Evolutionary conservation across 2,113 vertebrate species (phyloP).

Genomic region (Gracilinanus agilis): DNA sequence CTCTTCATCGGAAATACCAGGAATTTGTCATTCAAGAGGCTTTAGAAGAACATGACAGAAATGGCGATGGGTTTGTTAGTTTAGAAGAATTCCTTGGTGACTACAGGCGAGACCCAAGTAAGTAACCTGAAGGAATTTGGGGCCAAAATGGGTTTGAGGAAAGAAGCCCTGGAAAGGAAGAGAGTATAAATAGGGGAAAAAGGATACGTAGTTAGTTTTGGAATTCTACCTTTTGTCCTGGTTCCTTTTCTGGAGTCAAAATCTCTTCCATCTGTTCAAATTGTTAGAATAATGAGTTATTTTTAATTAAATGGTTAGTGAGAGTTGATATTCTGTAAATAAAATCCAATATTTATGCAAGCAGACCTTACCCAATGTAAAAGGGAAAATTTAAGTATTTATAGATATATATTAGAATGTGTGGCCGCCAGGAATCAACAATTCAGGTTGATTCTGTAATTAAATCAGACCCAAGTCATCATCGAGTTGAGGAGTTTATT

Average conservation of each 20-base stretch:
- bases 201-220: neutral
- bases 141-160: neutral
- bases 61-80: constrained; percentile 94
- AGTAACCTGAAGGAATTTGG: constrained; percentile 65
- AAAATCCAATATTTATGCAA: neutral
- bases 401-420: no score
- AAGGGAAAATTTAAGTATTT: no score
- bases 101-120: constrained; percentile 91
- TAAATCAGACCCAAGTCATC: no score
- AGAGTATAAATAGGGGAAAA: neutral
- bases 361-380: constrained; percentile 1
- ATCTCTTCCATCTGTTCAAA: neutral
- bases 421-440: no score
- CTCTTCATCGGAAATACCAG: constrained; percentile 78
- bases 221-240: neutral
- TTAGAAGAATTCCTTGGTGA: constrained; percentile 96
- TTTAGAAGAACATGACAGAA: constrained; percentile 93
- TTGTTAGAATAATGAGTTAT: neutral
- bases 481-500: no score
- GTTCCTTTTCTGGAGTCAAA: neutral
- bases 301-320: constrained; percentile 15
- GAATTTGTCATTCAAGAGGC: constrained; percentile 97
- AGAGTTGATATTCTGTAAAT: constrained; percentile 20
- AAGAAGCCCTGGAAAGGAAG: neutral
- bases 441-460: no score